Evolutionary conservation across 1,140 invertebrate species (phyloP).

Genomic region (Ips nitidus): DNA sequence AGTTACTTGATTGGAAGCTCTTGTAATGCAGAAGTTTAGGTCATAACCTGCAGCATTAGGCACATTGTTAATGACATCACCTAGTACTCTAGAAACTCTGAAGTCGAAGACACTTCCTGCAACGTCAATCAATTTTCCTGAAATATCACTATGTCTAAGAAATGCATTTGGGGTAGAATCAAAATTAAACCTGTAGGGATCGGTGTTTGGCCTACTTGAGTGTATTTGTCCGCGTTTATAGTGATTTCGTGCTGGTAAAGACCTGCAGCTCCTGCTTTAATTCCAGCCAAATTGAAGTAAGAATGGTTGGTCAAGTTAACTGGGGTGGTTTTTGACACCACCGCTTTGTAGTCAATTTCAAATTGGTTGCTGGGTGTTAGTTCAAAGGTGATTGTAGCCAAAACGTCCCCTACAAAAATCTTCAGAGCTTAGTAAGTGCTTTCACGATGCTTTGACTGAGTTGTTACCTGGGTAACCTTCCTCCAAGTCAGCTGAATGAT

Average conservation of each 20-base stretch:
- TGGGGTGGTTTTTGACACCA: constrained; percentile 74
- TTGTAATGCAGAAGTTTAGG: constrained; percentile 64
- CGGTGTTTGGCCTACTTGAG: constrained; percentile 69
- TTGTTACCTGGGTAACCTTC: constrained; percentile 74
- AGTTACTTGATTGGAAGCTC: constrained; percentile 33
- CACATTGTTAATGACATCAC: constrained; percentile 53
- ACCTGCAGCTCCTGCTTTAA: constrained; percentile 59
- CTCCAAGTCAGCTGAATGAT: constrained; percentile 66
- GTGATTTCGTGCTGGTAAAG: constrained; percentile 73
- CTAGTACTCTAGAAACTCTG: constrained; percentile 58
- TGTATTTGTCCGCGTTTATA: constrained; percentile 77
- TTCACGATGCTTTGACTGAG: not conserved
- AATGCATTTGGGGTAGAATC: not conserved
- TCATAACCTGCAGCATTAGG: constrained; percentile 65
- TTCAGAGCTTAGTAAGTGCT: not conserved
- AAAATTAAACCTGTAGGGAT: constrained; percentile 75
- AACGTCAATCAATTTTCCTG: constrained; percentile 51
- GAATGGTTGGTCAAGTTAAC: constrained; percentile 92
- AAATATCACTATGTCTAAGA: not conserved
- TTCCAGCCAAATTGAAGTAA: constrained; percentile 92
- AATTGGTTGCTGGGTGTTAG: constrained; percentile 73
- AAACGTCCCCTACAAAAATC: constrained; percentile 60
- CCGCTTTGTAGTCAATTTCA: constrained; percentile 70
- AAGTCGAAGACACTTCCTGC: constrained; percentile 61
- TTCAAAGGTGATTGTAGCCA: constrained; percentile 68